Evolutionary conservation across 2,797 vertebrate species (phyloP).

Genomic region (Rhyacichthys aspro): DNA sequence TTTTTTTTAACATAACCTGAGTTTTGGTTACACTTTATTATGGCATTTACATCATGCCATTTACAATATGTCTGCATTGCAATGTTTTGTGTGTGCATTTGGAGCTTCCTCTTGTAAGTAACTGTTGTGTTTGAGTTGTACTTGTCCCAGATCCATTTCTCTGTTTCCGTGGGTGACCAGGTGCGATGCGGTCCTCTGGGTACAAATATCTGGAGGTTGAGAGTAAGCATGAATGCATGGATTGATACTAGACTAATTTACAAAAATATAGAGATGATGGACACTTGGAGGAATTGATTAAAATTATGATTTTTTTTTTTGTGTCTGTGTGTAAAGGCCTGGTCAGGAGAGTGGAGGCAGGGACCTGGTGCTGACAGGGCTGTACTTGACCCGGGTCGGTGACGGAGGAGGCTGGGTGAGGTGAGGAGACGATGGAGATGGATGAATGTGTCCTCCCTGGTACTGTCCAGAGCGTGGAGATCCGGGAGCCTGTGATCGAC

Average conservation of each 20-base stretch:
- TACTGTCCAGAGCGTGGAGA: conserved; percentile 37
- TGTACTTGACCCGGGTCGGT: conserved; percentile 62
- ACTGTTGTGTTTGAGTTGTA: conserved; percentile 18
- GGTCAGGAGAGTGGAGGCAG: conserved; percentile 73
- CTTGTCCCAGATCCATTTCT: conserved; percentile 31
- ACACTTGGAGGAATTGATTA: conserved; percentile 30
- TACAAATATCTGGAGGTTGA: conserved; percentile 20
- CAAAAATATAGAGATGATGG: conserved; percentile 45
- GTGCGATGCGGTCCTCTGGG: conserved; percentile 22
- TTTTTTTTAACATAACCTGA: conserved; percentile 49
- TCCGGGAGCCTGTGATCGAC: conserved; percentile 50
- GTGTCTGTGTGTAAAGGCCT: not conserved
- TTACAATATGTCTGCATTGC: conserved; percentile 5
- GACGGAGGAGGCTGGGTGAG: conserved; percentile 68
- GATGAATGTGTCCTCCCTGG: conserved; percentile 46
- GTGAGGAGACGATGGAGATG: conserved; percentile 75
- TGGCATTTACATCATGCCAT: conserved; percentile 8
- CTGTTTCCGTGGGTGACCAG: conserved; percentile 27
- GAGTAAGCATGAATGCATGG: conserved; percentile 28
- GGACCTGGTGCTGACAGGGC: conserved; percentile 76
- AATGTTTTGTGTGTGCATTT: conserved; percentile 19
- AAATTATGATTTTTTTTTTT: conserved; percentile 28
- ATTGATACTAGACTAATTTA: conserved; percentile 23
- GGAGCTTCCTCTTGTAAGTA: conserved; percentile 19
- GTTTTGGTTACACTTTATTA: conserved; percentile 22